Base-by-base conservation (phyloP, 2,888 invertebrate genomes). In the Hermaeophaga mercurialis region DNA sequence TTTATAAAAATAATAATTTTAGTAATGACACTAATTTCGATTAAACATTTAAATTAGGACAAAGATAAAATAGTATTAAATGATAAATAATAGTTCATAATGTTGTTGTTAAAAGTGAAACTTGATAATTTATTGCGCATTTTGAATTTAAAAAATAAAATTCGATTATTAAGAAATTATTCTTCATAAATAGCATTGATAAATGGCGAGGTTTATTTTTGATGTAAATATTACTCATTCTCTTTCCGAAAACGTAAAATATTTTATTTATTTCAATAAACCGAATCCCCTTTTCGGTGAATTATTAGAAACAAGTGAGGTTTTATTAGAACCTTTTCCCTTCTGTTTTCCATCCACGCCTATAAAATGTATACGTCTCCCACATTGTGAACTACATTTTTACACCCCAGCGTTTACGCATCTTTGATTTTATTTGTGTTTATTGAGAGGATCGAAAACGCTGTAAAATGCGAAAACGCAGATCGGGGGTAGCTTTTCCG, bases 401-500 rank as follows among this genome's bases (percentile, higher is more conserved):
- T 38, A 24, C 15, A 24, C 48, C 48, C 48, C 17, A 24, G 38
- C 36, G 22, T 48, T 48, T 38, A 38, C 48, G 48, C 48, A 11
- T 48, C 24, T 48, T 48, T 48, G 48, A 48, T 48, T 48, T 48
- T 48, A 48, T 48, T 48, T 36, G 26, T 38, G 38, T 48, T 43
- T 43, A 43, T 43, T 43, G 43, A 12, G 24, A 43, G 43, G 43
- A 43, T 43, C 43, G 43, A 11, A 12, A 43, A 43, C 24, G 43
- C 15, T 43, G 43, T 43, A 43, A 43, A 43, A 43, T 14, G 43
- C 26, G 39, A 14, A 43, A 43, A 43, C 26, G 43, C 43, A 43
- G 43, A 43, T 24, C 43, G 12, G 24, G 41, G 41, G 43, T 26
- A 8, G 43, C 26, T 43, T 43, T n/a, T 43, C 14, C 11, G 12